Conservation (phyloP, 2,113 vertebrate species). For the Ahaetulla prasina region DNA sequence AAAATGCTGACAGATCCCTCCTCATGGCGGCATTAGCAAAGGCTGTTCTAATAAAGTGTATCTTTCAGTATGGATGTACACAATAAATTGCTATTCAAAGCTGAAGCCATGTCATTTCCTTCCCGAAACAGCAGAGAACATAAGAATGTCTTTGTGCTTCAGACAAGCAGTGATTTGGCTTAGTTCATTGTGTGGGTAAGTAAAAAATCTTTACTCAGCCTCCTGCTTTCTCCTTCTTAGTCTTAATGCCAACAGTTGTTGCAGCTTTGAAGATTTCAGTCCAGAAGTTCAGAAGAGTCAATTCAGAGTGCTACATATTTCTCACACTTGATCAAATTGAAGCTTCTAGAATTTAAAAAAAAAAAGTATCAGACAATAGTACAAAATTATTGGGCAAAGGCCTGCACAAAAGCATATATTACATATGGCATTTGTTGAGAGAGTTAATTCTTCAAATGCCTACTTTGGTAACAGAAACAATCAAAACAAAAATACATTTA, state of each 20-base stretch:
- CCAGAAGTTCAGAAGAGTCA: slow-evolving; percentile 39
- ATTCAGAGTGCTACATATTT: slow-evolving; percentile 8
- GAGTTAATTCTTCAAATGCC: slow-evolving; percentile 66
- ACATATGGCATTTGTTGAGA: slow-evolving; percentile 49
- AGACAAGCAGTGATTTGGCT: slow-evolving; percentile 27
- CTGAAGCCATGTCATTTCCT: slow-evolving; percentile 32
- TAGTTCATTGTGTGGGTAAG: slow-evolving; percentile 37
- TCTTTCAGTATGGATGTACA: slow-evolving; percentile 33
- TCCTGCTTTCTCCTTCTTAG: slow-evolving; percentile 25
- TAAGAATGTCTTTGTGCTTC: slow-evolving; percentile 39
- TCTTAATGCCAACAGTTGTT: slow-evolving; percentile 41
- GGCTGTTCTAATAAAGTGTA: slow-evolving; percentile 9
- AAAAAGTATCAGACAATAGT: slow-evolving; percentile 47
- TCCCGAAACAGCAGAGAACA: slow-evolving; percentile 3
- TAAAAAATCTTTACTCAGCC: slow-evolving; percentile 50
- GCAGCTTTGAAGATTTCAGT: slow-evolving; percentile 51
- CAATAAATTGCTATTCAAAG: slow-evolving; percentile 48
- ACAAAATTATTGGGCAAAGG: slow-evolving; percentile 65
- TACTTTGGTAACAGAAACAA: slow-evolving; percentile 54
- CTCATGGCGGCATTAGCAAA: slow-evolving; percentile 7
- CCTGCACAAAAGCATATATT: slow-evolving; percentile 34
- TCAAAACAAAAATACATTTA: slow-evolving; percentile 65
- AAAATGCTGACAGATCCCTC: slow-evolving; percentile 46
- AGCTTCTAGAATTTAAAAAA: slow-evolving; percentile 47
- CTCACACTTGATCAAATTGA: slow-evolving; percentile 55